Evolutionary conservation across 64 coral and sea anemone species (phyloP).

Genomic region (Exaiptasia diaphana): DNA sequence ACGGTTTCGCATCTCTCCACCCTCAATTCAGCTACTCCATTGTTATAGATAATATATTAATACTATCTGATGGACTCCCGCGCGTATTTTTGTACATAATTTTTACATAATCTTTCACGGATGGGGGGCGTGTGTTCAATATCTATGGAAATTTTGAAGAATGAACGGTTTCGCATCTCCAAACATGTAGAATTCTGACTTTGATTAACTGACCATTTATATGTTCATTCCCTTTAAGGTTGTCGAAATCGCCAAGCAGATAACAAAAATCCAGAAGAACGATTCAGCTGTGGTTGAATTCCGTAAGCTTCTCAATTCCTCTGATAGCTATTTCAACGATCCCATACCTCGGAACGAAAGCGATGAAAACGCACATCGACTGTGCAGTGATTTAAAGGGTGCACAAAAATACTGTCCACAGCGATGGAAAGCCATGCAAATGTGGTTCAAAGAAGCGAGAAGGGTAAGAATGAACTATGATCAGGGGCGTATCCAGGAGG

Average conservation of each 20-base stretch:
- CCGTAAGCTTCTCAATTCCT: conserved; percentile 37
- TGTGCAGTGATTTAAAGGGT: conserved; percentile 38
- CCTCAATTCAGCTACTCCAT: too few species aligned
- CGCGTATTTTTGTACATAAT: not conserved
- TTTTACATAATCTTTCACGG: not conserved
- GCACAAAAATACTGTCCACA: conserved; percentile 66
- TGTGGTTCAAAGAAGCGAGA: conserved; percentile 60
- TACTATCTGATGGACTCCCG: not conserved
- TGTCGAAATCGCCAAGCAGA: conserved; percentile 36
- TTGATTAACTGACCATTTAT: not conserved
- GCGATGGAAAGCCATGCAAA: conserved; percentile 58
- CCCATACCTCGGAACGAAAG: conserved; percentile 65
- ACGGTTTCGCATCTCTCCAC: too few species aligned
- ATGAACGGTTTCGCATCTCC: not conserved
- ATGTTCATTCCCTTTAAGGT: not conserved
- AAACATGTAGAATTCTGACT: too few species aligned
- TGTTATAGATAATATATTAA: not conserved
- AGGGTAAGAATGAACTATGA: not conserved
- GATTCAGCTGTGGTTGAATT: conserved; percentile 13
- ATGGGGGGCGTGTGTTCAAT: not conserved
- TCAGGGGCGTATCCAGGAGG: not conserved
- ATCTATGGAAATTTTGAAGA: not conserved
- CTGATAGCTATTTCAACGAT: conserved; percentile 62
- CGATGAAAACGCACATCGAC: conserved; percentile 26
- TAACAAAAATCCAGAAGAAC: conserved; percentile 6